Conservation (phyloP, 2,797 vertebrate genomes). For the Sarcoramphus papa region DNA sequence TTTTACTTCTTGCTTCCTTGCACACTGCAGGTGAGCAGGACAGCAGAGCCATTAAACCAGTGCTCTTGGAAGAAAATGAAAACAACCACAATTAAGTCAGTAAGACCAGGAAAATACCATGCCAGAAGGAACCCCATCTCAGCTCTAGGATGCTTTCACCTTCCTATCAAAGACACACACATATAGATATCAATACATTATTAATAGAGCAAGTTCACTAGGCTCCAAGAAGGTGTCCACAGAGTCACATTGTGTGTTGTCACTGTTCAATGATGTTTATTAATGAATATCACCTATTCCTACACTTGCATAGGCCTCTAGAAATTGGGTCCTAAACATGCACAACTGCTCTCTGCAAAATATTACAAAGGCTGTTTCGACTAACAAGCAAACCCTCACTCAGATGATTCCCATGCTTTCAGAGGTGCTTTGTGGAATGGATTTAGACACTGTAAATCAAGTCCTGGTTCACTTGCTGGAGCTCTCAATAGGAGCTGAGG, state of each 20-base stretch:
- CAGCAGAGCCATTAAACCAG: background rate
- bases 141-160: background rate
- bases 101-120: background rate
- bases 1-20: background rate
- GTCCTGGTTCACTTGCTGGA: background rate
- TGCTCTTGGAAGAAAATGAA: background rate
- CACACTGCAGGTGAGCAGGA: background rate
- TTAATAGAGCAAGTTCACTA: background rate
- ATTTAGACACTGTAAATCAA: background rate
- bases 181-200: background rate
- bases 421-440: background rate
- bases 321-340: background rate
- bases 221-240: background rate
- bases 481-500: background rate
- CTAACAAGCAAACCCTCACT: background rate
- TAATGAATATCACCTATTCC: background rate
- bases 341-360: background rate
- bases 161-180: background rate
- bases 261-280: background rate
- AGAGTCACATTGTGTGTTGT: background rate
- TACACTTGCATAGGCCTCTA: background rate
- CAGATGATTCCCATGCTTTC: background rate
- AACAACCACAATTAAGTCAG: background rate
- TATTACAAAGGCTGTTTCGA: background rate
- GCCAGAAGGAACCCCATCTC: background rate